Percentiles rank a stretch among this genome's conserved stretches.
Evolutionary conservation across 2,113 vertebrate species (phyloP).

Genomic region (Hemiscyllium ocellatum): DNA sequence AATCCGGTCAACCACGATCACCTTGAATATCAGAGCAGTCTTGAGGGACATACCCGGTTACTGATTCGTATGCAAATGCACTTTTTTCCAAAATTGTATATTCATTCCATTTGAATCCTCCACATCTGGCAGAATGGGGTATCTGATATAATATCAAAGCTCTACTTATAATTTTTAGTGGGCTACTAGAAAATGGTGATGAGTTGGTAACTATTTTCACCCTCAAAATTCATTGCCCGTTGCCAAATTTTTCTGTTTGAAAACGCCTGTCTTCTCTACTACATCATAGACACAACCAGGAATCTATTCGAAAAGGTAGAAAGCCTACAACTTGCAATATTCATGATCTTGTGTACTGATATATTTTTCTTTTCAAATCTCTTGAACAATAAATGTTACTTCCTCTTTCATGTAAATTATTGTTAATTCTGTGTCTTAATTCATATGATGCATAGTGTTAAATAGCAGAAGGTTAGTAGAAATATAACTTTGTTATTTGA

Average conservation of each 20-base stretch:
- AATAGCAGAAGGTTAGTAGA: not conserved
- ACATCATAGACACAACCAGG: not conserved
- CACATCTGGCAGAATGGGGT: not conserved
- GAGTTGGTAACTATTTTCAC: not conserved
- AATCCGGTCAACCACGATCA: too few relatives aligned
- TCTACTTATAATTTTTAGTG: not conserved
- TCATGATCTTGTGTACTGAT: not conserved
- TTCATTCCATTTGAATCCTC: not conserved
- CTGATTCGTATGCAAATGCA: not conserved
- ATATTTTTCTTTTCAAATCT: not conserved
- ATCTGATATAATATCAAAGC: not conserved
- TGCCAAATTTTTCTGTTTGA: not conserved
- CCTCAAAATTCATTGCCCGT: not conserved
- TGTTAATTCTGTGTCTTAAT: not conserved
- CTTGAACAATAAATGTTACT: not conserved
- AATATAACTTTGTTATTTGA: constrained; percentile 16
- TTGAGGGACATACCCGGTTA: too few relatives aligned
- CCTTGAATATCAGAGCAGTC: too few relatives aligned
- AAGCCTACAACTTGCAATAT: not conserved
- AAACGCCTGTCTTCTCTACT: not conserved
- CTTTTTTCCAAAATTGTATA: not conserved
- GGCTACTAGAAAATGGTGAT: not conserved
- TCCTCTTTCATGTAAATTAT: not conserved
- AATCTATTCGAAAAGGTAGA: not conserved
- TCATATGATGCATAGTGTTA: not conserved